Evolutionary conservation across 2,888 invertebrate genomes (phyloP), one percentile per base, ranked within the genome.

Genomic region (Tachina grossa): DNA sequence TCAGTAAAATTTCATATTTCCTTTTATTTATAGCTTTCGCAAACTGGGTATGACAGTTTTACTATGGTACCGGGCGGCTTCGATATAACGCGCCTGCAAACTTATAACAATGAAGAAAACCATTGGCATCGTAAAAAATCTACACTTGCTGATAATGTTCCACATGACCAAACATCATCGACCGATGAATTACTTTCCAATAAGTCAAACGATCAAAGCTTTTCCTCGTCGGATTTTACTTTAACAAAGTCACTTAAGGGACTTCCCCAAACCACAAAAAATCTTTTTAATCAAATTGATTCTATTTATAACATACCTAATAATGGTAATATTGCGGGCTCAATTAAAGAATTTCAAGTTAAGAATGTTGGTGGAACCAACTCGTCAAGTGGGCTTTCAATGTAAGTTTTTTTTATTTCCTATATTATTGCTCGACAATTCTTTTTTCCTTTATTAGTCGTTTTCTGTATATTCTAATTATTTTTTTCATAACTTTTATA

Each of bases 111-210:
- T 22, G 89, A 88, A 81, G 66, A 87, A 43, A 88, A 87, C 19
- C 89, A 89, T 75, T 89, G 89, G 89, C 89, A 89, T 61, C 89
- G 89, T 9, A 89, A 89, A 74, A 88, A 88, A 65, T 85, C 88
- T n/a, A 89, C 89, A 9, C 86, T 85, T 9, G 66, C 87, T 49
- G 88, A 89, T 61, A 41, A 66, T 65, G 51, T 88, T 13, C 86
- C 88, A 19, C 88, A 88, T 14, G 84, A 87, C 11, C 45, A 57
- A 13, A 47, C 63, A 63, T 59, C 63, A 43, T 83, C 83, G 9
- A 57, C 66, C 2, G 86, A 77, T 9, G 86, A 84, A 47, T 41
- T 77, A 8, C 13, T 85, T 72, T 77, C 79, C 43, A 77, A 72
- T 41, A 77, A 53, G 66, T 63, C 22, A n/a, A 71, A 74, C 8